Evolutionary conservation across 1,140 invertebrate species (phyloP), one percentile per base, ranked within the genome.

Genomic region (Octopus sinensis): DNA sequence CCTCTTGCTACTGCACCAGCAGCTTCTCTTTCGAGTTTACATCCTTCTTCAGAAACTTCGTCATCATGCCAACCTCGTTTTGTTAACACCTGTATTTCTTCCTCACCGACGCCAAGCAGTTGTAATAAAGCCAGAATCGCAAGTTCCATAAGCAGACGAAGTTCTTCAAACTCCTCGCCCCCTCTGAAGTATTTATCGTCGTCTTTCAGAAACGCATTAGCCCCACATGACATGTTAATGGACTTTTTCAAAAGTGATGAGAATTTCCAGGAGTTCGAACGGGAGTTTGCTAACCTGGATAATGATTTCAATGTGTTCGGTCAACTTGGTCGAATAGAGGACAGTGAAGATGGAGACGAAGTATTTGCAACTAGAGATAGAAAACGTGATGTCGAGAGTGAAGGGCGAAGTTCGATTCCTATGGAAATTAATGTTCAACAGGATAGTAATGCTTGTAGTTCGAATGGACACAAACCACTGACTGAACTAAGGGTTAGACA

Each of bases 181-280:
- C 30, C 68, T 9, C 30, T 73, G 17, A 7, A 73, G 6, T 23
- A 73, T 23, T 5, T 10, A 6, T 12, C 68, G 13, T 23, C 68
- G 30, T 53, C 52, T 51, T 6, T 52, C n/a, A 51, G 76, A 51
- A 53, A 23, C 43, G 43, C 43, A 23, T 13, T 54, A 13, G 79
- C 54, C 23, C 56, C 79, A 4, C 54, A 80, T 17, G 80, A 83
- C 51, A 77, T 85, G 76, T 84, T 86, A 53, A 89, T 89, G 88
- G 88, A 89, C 80, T 87, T 89, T 78, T 84, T 88, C 43, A 86
- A 86, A 68, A 88, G 87, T 73, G 88, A 89, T 80, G 88, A 89
- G 54, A 84, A 88, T 79, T 89, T 88, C 79, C 84, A 86, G 82
- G 88, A 89, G 83, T 89, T 89, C 85, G 88, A 89, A 79, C 79